Conservation (phyloP, 2,888 invertebrate species). For the Penaeus monodon region DNA sequence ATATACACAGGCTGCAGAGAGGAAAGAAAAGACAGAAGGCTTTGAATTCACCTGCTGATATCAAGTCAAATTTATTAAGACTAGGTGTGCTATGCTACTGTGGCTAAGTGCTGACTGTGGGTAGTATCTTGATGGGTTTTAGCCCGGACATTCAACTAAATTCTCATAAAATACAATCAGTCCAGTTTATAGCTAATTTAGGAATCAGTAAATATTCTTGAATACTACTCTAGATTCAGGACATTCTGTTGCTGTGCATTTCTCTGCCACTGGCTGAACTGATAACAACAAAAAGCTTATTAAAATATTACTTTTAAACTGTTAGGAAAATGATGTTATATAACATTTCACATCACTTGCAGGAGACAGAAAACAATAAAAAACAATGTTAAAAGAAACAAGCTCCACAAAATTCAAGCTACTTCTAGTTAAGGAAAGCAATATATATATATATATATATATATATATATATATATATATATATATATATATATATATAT, state of each 20-base stretch:
- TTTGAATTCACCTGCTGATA: conserved; percentile 41
- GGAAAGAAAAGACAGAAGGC: conserved; percentile 47
- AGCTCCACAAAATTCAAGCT: not conserved
- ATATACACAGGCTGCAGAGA: conserved; percentile 59
- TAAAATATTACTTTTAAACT: too few relatives aligned
- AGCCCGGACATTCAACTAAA: too few relatives aligned
- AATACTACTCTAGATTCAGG: too few relatives aligned
- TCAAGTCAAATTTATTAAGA: conserved; percentile 34
- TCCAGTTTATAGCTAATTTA: too few relatives aligned
- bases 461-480: not conserved
- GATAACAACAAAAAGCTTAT: too few relatives aligned
- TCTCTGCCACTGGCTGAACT: too few relatives aligned
- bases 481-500: conserved; percentile 6
- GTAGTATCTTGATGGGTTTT: conserved; percentile 6
- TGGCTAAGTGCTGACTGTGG: conserved; percentile 9
- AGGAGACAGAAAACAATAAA: too few relatives aligned
- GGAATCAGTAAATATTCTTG: too few relatives aligned
- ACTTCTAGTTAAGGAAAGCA: not conserved
- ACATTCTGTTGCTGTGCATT: too few relatives aligned
- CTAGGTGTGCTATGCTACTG: conserved; percentile 17
- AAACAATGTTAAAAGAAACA: not conserved
- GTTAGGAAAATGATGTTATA: not conserved
- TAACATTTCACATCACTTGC: conserved; percentile 2
- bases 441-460: conserved; percentile 5
- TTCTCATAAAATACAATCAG: too few relatives aligned